phyloP scores from a whole-genome alignment of 1,140 invertebrate genomes.

The Pectinophora gossypiella region DNA sequence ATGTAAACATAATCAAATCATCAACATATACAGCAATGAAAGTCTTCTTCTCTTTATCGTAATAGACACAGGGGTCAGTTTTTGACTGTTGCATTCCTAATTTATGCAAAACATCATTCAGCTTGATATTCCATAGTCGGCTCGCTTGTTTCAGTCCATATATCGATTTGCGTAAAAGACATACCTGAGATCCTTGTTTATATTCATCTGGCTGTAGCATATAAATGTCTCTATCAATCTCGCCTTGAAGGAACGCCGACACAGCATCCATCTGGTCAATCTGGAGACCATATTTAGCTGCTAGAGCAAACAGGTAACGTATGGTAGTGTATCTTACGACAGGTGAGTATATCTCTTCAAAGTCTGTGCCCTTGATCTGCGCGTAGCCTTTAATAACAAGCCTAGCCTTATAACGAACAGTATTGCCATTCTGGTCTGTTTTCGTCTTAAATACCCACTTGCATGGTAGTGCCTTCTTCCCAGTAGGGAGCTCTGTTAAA shows the following conservation, averaged over 20 bases:
- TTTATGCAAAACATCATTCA: conserved; percentile 6
- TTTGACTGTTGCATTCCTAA: conserved; percentile 9
- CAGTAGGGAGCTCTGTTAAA: conserved; percentile 27
- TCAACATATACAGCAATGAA: conserved; percentile 24
- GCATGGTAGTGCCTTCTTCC: conserved; percentile 19
- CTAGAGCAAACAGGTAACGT: conserved; percentile 33
- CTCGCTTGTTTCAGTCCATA: conserved; percentile 9
- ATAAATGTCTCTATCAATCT: conserved; percentile 52
- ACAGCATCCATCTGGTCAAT: conserved; percentile 45
- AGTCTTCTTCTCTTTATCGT: conserved; percentile 1
- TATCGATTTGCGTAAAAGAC: conserved; percentile 3
- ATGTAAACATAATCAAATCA: conserved; percentile 24
- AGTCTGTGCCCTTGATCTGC: conserved; percentile 46
- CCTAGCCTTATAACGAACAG: conserved; percentile 44
- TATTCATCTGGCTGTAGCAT: conserved; percentile 47
- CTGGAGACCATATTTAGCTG: conserved; percentile 26
- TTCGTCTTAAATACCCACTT: conserved; percentile 45
- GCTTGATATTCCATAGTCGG: conserved; percentile 5
- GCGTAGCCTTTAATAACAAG: conserved; percentile 52
- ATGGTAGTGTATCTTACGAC: conserved; percentile 36
- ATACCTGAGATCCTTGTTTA: conserved; percentile 2
- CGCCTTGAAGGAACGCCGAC: conserved; percentile 54
- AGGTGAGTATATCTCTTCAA: conserved; percentile 38
- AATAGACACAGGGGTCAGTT: conserved; percentile 22
- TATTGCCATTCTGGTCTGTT: conserved; percentile 16